Evolutionary conservation across 1,140 invertebrate species (phyloP).

Genomic region (Luehdorfia chinensis): DNA sequence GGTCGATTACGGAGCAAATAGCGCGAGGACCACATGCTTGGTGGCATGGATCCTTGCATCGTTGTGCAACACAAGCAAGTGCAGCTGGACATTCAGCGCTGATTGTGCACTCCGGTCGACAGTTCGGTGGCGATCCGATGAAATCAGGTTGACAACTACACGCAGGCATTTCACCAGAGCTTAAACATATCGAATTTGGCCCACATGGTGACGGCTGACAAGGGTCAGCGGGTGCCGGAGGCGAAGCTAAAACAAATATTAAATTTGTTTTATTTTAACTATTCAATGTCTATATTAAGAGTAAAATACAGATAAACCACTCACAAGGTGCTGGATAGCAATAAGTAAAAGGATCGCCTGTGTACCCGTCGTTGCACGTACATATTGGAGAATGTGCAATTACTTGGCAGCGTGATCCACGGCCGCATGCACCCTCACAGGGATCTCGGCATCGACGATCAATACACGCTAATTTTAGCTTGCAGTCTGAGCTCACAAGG

Average conservation of each 20-base stretch:
- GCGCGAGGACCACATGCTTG: slow-evolving; percentile 82
- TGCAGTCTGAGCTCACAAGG: slow-evolving; percentile 83
- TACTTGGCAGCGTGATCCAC: slow-evolving; percentile 88
- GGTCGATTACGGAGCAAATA: slow-evolving; percentile 82
- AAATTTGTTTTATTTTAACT: background rate
- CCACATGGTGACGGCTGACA: slow-evolving; percentile 89
- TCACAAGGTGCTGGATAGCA: slow-evolving; percentile 80
- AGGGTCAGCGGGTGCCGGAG: slow-evolving; percentile 69
- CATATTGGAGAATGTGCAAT: slow-evolving; percentile 90
- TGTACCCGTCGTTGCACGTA: slow-evolving; percentile 85
- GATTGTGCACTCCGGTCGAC: slow-evolving; percentile 89
- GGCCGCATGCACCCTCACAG: slow-evolving; percentile 86
- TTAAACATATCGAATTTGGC: slow-evolving; percentile 86
- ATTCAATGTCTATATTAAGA: slow-evolving; percentile 6
- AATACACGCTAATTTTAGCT: slow-evolving; percentile 80
- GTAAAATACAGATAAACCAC: slow-evolving; percentile 3
- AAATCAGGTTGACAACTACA: slow-evolving; percentile 88
- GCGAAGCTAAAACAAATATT: slow-evolving; percentile 34
- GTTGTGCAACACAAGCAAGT: slow-evolving; percentile 82
- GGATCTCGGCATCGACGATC: slow-evolving; percentile 82
- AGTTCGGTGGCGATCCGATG: slow-evolving; percentile 87
- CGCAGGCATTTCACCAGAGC: slow-evolving; percentile 82
- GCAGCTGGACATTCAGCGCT: slow-evolving; percentile 85
- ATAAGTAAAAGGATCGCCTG: slow-evolving; percentile 88
- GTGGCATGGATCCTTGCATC: slow-evolving; percentile 85